Evolutionary conservation across 2,797 vertebrate genomes (phyloP).

Genomic region (Pipistrellus pygmaeus): DNA sequence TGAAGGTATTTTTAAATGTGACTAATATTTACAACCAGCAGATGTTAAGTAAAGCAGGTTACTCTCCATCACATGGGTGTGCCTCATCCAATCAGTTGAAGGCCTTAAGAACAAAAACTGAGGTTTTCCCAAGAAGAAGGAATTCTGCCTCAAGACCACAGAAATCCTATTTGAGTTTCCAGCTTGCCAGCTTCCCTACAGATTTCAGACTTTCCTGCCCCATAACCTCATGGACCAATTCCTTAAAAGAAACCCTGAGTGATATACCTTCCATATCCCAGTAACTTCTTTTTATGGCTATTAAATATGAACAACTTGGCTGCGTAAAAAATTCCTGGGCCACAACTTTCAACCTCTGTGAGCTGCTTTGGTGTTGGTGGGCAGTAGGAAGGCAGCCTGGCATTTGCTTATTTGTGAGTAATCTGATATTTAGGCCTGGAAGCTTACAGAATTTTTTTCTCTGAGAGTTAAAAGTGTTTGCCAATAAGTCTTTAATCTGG

Average conservation of each 20-base stretch:
- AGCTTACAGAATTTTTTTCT: neutral
- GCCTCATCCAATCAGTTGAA: slow-evolving; percentile 27
- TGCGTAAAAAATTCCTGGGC: slow-evolving; percentile 39
- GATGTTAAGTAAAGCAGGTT: neutral
- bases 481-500: slow-evolving; percentile 49
- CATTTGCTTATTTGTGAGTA: neutral
- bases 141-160: neutral
- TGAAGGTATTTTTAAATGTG: neutral
- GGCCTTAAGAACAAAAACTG: neutral
- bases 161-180: neutral
- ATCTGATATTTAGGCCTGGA: slow-evolving; percentile 25
- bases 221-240: neutral
- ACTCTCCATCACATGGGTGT: neutral
- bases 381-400: neutral
- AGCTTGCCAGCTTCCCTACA: neutral
- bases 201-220: neutral
- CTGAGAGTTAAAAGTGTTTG: slow-evolving; percentile 2
- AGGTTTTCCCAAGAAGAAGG: neutral
- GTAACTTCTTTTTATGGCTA: slow-evolving; percentile 41
- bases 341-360: neutral
- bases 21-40: neutral
- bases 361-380: neutral
- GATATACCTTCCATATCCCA: neutral
- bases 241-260: slow-evolving; percentile 20
- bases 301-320: slow-evolving; percentile 50